Percentiles rank a stretch among this genome's conserved stretches.
Evolutionary conservation across 2,888 invertebrate genomes (phyloP).

Genomic region (Ryuthela nishihirai): DNA sequence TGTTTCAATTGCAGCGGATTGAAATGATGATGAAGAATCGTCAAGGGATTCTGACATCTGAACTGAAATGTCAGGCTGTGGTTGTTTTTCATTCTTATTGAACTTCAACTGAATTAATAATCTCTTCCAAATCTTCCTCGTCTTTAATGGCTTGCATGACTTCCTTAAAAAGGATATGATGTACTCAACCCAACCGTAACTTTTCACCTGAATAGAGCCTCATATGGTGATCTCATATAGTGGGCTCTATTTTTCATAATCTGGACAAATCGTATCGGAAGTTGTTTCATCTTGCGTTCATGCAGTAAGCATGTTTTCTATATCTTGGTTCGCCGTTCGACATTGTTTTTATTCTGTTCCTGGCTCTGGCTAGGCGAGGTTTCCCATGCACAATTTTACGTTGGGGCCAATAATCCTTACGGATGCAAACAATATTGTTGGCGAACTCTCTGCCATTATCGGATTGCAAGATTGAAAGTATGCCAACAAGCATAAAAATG

Average conservation of each 20-base stretch:
- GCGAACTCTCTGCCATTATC: constrained; percentile 39
- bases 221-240: constrained; percentile 3
- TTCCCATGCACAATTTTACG: constrained; percentile 21
- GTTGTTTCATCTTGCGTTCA: constrained; percentile 19
- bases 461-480: constrained; percentile 34
- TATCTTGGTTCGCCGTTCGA: constrained; percentile 20
- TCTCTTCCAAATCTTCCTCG: constrained; percentile 5
- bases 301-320: constrained; percentile 24
- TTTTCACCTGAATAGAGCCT: constrained; percentile 1
- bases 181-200: background rate
- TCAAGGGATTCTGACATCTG: no score
- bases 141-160: constrained; percentile 1
- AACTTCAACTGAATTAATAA: constrained; percentile 1
- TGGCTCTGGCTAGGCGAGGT: constrained; percentile 13
- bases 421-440: constrained; percentile 11
- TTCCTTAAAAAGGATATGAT: constrained; percentile 2
- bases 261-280: background rate
- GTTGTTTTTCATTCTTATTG: background rate
- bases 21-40: no score
- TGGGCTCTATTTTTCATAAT: constrained; percentile 3
- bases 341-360: no score
- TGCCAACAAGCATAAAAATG: constrained; percentile 36
- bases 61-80: background rate
- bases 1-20: no score
- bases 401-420: constrained; percentile 15